These are phyloP conservation scores for Sclerodermus sp. DNA, from an alignment of 2,888 invertebrate species.

Conservation along the genomic window DNA sequence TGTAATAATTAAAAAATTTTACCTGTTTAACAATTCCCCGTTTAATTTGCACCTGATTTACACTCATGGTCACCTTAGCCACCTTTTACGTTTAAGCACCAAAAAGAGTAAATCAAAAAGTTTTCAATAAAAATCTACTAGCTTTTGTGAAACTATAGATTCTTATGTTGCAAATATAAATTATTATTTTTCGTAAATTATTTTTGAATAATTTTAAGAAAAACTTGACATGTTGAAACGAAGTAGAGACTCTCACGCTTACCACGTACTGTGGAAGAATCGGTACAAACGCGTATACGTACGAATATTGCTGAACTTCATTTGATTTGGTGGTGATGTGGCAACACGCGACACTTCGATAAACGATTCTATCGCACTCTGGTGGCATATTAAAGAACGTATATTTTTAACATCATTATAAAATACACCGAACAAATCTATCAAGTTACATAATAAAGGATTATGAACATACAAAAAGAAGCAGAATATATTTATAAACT, in stretches of 20 bases:
- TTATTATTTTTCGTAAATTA: conserved; percentile 10
- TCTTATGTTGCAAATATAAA: background rate
- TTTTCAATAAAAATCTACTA: conserved; percentile 3
- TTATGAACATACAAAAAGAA: no score
- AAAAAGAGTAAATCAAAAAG: conserved; percentile 15
- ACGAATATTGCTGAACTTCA: conserved; percentile 40
- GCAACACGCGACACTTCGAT: conserved; percentile 52
- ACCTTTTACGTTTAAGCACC: conserved; percentile 5
- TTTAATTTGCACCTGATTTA: conserved; percentile 58
- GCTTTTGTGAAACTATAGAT: no score
- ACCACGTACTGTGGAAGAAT: conserved; percentile 40
- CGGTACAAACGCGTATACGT: conserved; percentile 48
- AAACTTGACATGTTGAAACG: conserved; percentile 41
- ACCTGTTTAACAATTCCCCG: conserved; percentile 68
- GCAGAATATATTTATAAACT: background rate
- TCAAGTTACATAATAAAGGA: no score
- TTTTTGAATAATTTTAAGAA: conserved; percentile 28
- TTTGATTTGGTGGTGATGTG: conserved; percentile 53
- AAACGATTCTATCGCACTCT: conserved; percentile 27
- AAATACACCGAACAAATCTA: no score
- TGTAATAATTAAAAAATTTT: conserved; percentile 35
- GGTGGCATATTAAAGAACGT: no score
- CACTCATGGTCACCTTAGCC: conserved; percentile 36
- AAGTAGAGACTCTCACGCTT: conserved; percentile 29
- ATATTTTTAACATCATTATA: no score